phyloP scores from a whole-genome alignment of 2,113 vertebrate species.

The Grammomys dolichurus region DNA sequence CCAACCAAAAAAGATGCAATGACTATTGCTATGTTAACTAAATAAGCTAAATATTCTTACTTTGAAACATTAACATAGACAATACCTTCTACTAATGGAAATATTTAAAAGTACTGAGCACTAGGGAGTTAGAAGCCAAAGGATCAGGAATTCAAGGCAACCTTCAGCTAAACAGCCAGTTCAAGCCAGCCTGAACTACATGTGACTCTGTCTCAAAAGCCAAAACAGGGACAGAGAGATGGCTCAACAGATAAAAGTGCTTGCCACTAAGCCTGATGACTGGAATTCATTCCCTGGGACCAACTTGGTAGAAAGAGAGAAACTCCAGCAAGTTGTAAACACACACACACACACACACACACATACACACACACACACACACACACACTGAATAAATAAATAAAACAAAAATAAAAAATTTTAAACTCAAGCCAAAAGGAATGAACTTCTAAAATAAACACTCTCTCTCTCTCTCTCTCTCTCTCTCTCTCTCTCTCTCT shows the following conservation, averaged over 20 bases:
- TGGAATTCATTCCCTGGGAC: not conserved
- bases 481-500: no score
- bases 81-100: constrained; percentile 49
- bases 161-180: not conserved
- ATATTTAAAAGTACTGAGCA: not conserved
- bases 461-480: no score
- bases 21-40: not conserved
- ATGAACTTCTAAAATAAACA: not conserved
- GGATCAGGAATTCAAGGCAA: not conserved
- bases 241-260: not conserved
- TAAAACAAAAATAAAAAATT: not conserved
- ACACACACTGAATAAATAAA: not conserved
- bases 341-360: not conserved
- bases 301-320: not conserved
- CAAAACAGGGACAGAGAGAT: not conserved
- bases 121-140: not conserved
- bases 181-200: not conserved
- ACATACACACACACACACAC: not conserved
- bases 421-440: not conserved
- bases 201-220: not conserved
- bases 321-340: not conserved
- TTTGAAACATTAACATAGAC: constrained; percentile 13
- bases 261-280: not conserved
- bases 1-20: no score
- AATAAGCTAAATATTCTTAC: not conserved